A percentile compares a stretch with the other conserved stretches of the same genome.
Evolutionary conservation across 1,140 invertebrate species (phyloP).

Genomic region (Coptotermes formosanus): DNA sequence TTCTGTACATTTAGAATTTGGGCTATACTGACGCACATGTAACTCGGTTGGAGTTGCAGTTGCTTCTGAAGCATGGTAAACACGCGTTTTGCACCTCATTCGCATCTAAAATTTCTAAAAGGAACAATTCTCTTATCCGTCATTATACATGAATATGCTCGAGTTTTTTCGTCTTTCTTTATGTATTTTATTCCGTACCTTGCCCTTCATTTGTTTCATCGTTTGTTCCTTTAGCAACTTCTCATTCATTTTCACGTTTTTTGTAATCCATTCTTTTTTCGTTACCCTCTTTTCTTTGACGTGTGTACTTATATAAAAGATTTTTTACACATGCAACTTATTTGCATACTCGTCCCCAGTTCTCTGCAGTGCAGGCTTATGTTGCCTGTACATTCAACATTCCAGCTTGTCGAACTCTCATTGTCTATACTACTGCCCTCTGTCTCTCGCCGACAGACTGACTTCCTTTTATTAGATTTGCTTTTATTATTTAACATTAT

Average conservation of each 20-base stretch:
- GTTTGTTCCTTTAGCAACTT: neutral
- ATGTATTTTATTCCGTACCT: neutral
- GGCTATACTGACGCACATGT: too few relatives aligned
- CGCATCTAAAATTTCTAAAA: neutral
- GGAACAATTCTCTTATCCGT: neutral
- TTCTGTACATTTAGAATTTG: too few relatives aligned
- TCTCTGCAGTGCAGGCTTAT: neutral
- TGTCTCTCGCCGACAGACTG: neutral
- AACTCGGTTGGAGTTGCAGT: neutral
- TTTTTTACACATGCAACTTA: neutral
- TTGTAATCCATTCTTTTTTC: neutral
- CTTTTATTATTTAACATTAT: neutral
- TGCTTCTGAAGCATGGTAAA: neutral
- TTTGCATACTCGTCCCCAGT: neutral
- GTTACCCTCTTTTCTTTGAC: neutral
- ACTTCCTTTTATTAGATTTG: neutral
- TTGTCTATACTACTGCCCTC: neutral
- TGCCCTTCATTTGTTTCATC: neutral
- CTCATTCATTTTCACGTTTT: conserved; percentile 9
- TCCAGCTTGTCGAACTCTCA: neutral
- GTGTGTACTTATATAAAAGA: neutral
- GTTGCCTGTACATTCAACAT: neutral
- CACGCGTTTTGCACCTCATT: neutral
- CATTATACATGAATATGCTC: neutral
- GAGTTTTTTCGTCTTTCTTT: neutral